phyloP scores from a whole-genome alignment of 2,888 invertebrate genomes.

The Gymnocheta viridis region DNA sequence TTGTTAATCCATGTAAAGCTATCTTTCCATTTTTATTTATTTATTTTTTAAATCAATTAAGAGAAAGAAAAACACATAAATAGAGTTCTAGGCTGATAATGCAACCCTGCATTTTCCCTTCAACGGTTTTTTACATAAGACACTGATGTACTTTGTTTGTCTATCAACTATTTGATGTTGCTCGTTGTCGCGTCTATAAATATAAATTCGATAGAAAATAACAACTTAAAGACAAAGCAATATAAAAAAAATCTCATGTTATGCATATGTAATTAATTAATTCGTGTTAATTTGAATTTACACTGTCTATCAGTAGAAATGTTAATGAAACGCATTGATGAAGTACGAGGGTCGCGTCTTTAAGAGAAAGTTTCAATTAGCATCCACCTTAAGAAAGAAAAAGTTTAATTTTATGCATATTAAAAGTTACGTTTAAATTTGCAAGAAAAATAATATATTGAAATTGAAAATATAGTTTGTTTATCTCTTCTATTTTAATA shows the following conservation, averaged over 20 bases:
- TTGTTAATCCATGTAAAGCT: background rate
- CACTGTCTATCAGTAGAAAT: conserved; percentile 35
- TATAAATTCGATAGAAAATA: conserved; percentile 23
- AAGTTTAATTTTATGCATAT: too few species aligned
- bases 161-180: background rate
- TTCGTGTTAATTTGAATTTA: conserved; percentile 74
- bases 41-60: background rate
- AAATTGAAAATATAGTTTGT: too few species aligned
- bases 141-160: background rate
- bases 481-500: too few species aligned
- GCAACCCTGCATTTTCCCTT: background rate
- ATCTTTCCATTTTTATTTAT: background rate
- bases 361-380: background rate
- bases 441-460: too few species aligned
- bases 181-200: background rate
- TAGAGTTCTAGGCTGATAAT: background rate
- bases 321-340: background rate
- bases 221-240: background rate
- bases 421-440: too few species aligned
- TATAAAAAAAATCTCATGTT: conserved; percentile 52
- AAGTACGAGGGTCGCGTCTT: background rate
- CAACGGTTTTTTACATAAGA: background rate
- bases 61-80: background rate
- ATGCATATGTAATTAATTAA: conserved; percentile 80
- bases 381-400: too few species aligned